These are phyloP conservation scores for Nothocercus nigrocapillus DNA, from an alignment of 2,113 vertebrate species.

Conservation along the genomic window DNA sequence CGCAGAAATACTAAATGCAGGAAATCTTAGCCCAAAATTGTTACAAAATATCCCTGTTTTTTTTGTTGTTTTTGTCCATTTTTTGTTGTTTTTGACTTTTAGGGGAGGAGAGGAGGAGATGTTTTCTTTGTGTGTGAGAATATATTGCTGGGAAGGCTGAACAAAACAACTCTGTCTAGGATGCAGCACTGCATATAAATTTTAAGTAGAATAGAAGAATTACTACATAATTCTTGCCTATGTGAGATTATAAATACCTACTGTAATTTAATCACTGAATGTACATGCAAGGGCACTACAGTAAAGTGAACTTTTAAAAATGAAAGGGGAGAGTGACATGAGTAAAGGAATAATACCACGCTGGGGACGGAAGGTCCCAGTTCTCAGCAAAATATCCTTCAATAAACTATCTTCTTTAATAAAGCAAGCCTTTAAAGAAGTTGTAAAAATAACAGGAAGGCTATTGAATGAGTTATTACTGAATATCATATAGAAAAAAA, in stretches of 20 bases:
- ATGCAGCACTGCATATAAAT: not conserved
- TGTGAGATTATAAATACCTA: not conserved
- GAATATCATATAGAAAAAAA: not conserved
- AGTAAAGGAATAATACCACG: not conserved
- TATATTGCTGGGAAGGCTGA: not conserved
- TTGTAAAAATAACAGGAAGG: not conserved
- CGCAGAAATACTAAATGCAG: slow-evolving; percentile 45
- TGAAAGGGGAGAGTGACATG: not conserved
- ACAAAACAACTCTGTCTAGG: not conserved
- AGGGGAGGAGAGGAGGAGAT: not conserved
- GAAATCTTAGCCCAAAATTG: slow-evolving; percentile 38
- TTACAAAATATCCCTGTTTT: not conserved
- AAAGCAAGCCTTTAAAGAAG: not conserved
- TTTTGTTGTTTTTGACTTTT: not conserved
- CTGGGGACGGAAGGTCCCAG: not conserved
- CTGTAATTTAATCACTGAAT: not conserved
- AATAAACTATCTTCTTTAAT: not conserved
- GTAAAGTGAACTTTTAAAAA: not conserved
- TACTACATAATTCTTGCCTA: not conserved
- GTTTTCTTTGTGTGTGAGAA: not conserved
- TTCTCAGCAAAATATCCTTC: not conserved
- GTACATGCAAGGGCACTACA: not conserved
- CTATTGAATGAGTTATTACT: not conserved
- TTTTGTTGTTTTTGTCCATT: not conserved
- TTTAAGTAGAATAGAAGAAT: not conserved